These are phyloP conservation scores for Drosophila bunnanda DNA, from an alignment of 2,888 invertebrate species.

Conservation along the genomic window DNA sequence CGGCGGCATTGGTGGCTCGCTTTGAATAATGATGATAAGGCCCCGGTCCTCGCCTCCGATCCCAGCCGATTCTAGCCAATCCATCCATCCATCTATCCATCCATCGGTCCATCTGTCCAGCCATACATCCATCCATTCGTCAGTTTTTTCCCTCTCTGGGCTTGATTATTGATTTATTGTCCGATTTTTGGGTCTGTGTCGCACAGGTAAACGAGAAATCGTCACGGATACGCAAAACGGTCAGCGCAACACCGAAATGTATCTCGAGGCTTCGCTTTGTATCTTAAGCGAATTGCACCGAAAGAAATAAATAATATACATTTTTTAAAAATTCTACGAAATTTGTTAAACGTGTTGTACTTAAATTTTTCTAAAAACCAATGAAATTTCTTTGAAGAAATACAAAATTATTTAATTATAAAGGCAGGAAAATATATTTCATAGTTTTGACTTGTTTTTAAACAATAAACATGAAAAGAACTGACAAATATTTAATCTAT, in stretches of 20 bases:
- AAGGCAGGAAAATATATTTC: not conserved
- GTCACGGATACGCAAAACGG: conserved; percentile 64
- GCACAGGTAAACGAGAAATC: conserved; percentile 76
- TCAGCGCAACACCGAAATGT: conserved; percentile 58
- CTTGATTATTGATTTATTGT: conserved; percentile 79
- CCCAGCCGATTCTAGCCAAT: conserved; percentile 25
- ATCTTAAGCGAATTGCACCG: conserved; percentile 33
- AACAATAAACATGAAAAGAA: no score
- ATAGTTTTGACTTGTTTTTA: not conserved
- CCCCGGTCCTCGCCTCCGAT: conserved; percentile 43
- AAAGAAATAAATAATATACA: not conserved
- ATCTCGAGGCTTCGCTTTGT: conserved; percentile 45
- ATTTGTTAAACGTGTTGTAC: not conserved
- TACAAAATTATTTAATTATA: not conserved
- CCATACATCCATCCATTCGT: conserved; percentile 14
- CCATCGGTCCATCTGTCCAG: conserved; percentile 3
- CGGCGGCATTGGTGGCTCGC: conserved; percentile 75
- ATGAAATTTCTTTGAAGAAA: not conserved
- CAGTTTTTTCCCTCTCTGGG: conserved; percentile 39
- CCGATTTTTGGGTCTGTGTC: conserved; percentile 58
- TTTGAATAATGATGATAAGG: conserved; percentile 81
- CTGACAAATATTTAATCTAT: no score
- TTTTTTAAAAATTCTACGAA: no score
- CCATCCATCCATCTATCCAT: conserved; percentile 18
- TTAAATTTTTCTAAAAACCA: not conserved